A percentile compares a stretch with the other conserved stretches of the same genome.
These are phyloP conservation scores for Gopherus flavomarginatus DNA, from an alignment of 2,113 vertebrate genomes.

Conservation along the genomic window DNA sequence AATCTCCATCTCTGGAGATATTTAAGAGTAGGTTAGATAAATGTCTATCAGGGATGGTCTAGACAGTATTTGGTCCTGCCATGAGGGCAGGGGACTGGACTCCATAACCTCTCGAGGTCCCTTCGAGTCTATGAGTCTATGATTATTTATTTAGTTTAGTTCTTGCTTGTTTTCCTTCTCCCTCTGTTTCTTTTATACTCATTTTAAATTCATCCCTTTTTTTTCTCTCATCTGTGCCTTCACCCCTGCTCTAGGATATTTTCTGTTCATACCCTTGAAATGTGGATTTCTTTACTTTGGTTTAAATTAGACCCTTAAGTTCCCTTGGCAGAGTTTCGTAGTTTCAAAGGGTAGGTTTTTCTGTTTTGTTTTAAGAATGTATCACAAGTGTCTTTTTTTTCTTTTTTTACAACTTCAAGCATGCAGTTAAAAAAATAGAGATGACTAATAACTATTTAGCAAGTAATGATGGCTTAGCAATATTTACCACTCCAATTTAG, in stretches of 20 bases:
- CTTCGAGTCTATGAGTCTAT: neutral
- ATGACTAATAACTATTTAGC: conserved; percentile 83
- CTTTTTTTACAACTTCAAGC: conserved; percentile 64
- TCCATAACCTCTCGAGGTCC: too few relatives aligned
- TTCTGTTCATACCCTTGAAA: conserved; percentile 68
- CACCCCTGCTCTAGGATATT: neutral
- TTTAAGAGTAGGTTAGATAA: too few relatives aligned
- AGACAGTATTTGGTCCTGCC: too few relatives aligned
- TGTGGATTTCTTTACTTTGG: conserved; percentile 59
- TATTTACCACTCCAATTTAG: conserved; percentile 80
- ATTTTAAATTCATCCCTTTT: neutral
- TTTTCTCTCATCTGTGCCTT: conserved; percentile 18
- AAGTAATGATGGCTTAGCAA: conserved; percentile 83
- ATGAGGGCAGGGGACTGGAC: too few relatives aligned
- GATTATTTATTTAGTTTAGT: neutral
- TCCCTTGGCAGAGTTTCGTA: conserved; percentile 68
- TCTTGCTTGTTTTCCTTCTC: neutral
- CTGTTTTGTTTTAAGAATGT: conserved; percentile 76
- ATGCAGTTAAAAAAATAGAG: conserved; percentile 67
- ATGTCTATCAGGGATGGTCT: too few relatives aligned
- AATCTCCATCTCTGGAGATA: too few relatives aligned
- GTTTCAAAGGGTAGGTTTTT: conserved; percentile 66
- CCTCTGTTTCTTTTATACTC: neutral
- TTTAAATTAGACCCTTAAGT: conserved; percentile 73
- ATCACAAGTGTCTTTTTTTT: conserved; percentile 69